Evolutionary conservation across 1,140 invertebrate genomes (phyloP).

Genomic region (Cydia pomonella): DNA sequence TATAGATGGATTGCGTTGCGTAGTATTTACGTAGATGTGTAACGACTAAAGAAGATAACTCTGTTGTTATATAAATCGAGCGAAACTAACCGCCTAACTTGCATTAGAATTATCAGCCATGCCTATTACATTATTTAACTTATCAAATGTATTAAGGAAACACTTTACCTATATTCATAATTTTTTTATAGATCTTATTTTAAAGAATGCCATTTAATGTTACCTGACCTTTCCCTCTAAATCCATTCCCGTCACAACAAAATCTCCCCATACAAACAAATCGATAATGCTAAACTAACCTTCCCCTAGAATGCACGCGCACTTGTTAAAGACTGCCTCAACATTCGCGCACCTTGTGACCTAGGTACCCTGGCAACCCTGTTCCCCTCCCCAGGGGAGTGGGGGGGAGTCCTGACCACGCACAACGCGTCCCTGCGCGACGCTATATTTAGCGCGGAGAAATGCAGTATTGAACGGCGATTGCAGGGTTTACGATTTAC

Average conservation of each 20-base stretch:
- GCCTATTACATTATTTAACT: too few relatives aligned
- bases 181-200: too few relatives aligned
- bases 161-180: too few relatives aligned
- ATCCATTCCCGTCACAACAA: neutral
- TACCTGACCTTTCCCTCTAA: neutral
- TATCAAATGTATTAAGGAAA: too few relatives aligned
- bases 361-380: slow-evolving; percentile 42
- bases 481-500: neutral
- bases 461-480: slow-evolving; percentile 13
- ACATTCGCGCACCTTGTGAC: slow-evolving; percentile 39
- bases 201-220: neutral
- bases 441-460: slow-evolving; percentile 75
- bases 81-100: too few relatives aligned
- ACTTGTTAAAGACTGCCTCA: slow-evolving; percentile 32
- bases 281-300: slow-evolving; percentile 15
- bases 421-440: slow-evolving; percentile 55
- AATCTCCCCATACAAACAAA: neutral
- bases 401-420: slow-evolving; percentile 67
- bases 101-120: too few relatives aligned
- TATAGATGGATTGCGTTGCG: too few relatives aligned
- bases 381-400: slow-evolving; percentile 27
- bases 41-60: too few relatives aligned
- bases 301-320: slow-evolving; percentile 20
- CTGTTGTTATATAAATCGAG: too few relatives aligned
- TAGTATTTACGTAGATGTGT: too few relatives aligned